phyloP scores from a whole-genome alignment of 2,888 invertebrate species.

The Leptothorax acervorum region DNA sequence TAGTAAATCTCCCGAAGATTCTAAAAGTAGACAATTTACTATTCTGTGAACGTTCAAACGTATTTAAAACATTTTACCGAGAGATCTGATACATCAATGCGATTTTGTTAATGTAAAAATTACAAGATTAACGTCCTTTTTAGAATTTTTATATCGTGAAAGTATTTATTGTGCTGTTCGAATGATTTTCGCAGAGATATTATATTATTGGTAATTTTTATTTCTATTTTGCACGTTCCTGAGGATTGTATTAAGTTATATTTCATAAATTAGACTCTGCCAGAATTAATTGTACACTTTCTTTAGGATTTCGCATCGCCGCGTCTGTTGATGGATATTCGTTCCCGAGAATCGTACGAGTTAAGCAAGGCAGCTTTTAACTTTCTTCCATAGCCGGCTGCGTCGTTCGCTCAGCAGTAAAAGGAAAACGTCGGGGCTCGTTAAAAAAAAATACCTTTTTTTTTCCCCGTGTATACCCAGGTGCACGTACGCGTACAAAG shows the following conservation, averaged over 20 bases:
- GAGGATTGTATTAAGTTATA: background rate
- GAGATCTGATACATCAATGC: background rate
- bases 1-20: background rate
- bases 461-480: constrained; percentile 49
- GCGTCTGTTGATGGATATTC: constrained; percentile 22
- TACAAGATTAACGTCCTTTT: background rate
- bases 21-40: background rate
- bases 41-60: background rate
- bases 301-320: background rate
- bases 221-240: background rate
- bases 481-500: constrained; percentile 47
- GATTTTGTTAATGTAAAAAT: background rate
- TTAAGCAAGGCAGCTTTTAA: constrained; percentile 63
- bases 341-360: background rate
- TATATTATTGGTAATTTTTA: background rate
- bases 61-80: background rate
- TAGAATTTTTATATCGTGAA: background rate
- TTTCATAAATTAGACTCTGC: background rate
- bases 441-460: constrained; percentile 68
- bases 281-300: constrained; percentile 30
- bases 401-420: constrained; percentile 65
- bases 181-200: background rate
- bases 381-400: constrained; percentile 45
- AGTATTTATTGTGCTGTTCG: background rate
- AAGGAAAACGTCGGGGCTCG: constrained; percentile 66